These are phyloP conservation scores for Osmerus eperlanus DNA, from an alignment of 2,113 vertebrate species.

Conservation along the genomic window DNA sequence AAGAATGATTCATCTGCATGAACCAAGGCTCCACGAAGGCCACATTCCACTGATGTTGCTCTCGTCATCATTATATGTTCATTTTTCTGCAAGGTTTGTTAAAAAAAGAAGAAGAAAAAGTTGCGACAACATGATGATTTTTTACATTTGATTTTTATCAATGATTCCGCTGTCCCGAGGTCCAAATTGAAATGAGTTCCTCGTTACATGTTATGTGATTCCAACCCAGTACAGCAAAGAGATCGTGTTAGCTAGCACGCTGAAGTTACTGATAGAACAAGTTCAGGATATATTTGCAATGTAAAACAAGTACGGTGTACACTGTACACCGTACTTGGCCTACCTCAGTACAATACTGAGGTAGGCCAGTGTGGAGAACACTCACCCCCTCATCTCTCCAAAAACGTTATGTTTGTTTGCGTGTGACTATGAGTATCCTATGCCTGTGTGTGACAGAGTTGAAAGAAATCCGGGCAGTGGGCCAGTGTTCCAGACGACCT, in stretches of 20 bases:
- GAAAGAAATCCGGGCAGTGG: constrained; percentile 20
- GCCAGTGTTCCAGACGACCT: constrained; percentile 9
- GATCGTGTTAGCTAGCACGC: constrained; percentile 13
- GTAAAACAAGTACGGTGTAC: constrained; percentile 17
- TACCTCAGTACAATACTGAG: constrained; percentile 22
- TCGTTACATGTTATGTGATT: constrained; percentile 3
- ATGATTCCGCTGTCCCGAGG: constrained; percentile 1
- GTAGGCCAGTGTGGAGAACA: constrained; percentile 11
- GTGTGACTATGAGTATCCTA: neutral
- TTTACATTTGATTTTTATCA: constrained; percentile 2
- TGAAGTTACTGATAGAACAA: neutral
- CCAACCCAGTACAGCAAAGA: constrained; percentile 23
- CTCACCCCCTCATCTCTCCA: constrained; percentile 12
- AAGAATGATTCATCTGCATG: constrained; percentile 62
- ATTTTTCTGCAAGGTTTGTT: constrained; percentile 33
- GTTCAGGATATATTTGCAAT: constrained; percentile 6
- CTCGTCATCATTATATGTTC: neutral
- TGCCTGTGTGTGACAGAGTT: constrained; percentile 38
- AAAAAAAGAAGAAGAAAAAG: neutral
- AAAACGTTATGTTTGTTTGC: constrained; percentile 35
- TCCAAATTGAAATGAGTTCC: constrained; percentile 14
- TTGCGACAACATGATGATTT: constrained; percentile 1
- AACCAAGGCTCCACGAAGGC: constrained; percentile 40
- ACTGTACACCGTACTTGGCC: too few species aligned
- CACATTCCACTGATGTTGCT: constrained; percentile 35